phyloP scores from a whole-genome alignment of 1,140 invertebrate genomes.

The Papilio polyxenes region DNA sequence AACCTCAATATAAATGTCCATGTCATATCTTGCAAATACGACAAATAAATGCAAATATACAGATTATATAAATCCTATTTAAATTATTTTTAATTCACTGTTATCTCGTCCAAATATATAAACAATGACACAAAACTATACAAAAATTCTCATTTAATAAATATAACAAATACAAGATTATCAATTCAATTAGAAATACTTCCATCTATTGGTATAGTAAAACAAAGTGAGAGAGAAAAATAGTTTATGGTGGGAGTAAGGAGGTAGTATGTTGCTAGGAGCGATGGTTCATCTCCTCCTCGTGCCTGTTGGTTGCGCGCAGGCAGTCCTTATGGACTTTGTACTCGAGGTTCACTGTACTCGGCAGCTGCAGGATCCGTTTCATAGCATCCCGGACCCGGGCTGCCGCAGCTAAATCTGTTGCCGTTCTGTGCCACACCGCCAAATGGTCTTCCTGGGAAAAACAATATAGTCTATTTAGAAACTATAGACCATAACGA shows the following conservation, averaged over 20 bases:
- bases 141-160: neutral
- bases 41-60: neutral
- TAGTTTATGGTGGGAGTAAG: slow-evolving; percentile 15
- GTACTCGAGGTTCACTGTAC: slow-evolving; percentile 97
- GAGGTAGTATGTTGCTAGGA: slow-evolving; percentile 36
- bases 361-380: slow-evolving; percentile 95
- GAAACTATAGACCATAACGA: neutral
- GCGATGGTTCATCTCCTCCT: slow-evolving; percentile 82
- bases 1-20: neutral
- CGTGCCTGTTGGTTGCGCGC: slow-evolving; percentile 96
- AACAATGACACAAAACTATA: neutral
- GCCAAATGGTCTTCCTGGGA: slow-evolving; percentile 97
- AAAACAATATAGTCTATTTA: neutral
- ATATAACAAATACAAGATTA: neutral
- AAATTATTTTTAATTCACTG: neutral
- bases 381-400: slow-evolving; percentile 97
- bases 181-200: neutral
- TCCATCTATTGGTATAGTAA: neutral
- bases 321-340: slow-evolving; percentile 89
- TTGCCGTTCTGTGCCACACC: slow-evolving; percentile 97
- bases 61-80: neutral
- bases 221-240: slow-evolving; percentile 21
- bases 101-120: neutral
- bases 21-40: neutral
- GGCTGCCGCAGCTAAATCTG: slow-evolving; percentile 91